phyloP scores from a whole-genome alignment of 2,888 invertebrate genomes.

The Brachyopa scutellaris region DNA sequence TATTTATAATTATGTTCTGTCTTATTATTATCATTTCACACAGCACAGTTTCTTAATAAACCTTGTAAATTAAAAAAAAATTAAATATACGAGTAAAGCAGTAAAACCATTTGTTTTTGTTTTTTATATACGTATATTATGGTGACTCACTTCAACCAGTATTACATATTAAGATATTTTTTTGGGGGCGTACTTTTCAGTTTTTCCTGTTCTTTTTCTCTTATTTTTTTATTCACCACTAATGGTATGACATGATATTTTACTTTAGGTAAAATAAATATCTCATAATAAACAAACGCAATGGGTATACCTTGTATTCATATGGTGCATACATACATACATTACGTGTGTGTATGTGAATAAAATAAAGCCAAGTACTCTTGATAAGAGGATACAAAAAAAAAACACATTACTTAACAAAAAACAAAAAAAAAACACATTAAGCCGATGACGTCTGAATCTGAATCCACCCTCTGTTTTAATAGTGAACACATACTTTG shows the following conservation, averaged over 20 bases:
- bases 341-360: neutral
- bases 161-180: too few relatives aligned
- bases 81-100: too few relatives aligned
- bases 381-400: constrained; percentile 35
- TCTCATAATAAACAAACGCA: constrained; percentile 33
- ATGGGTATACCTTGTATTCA: constrained; percentile 1
- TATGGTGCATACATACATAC: neutral
- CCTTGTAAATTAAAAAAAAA: too few relatives aligned
- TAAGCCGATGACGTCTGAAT: constrained; percentile 37
- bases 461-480: constrained; percentile 46
- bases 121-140: too few relatives aligned
- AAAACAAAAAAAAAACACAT: constrained; percentile 7
- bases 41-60: too few relatives aligned
- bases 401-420: constrained; percentile 31
- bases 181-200: constrained; percentile 20
- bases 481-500: constrained; percentile 6
- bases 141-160: too few relatives aligned
- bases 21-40: too few relatives aligned
- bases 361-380: constrained; percentile 20
- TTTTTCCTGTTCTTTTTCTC: neutral
- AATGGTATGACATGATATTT: constrained; percentile 59
- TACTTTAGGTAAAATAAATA: constrained; percentile 54
- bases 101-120: neutral
- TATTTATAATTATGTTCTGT: too few relatives aligned
- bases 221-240: constrained; percentile 12